Percentiles rank a stretch among this genome's conserved stretches.
Evolutionary conservation across 2,797 vertebrate species (phyloP).

Genomic region (Hypotaenidia philippensis): DNA sequence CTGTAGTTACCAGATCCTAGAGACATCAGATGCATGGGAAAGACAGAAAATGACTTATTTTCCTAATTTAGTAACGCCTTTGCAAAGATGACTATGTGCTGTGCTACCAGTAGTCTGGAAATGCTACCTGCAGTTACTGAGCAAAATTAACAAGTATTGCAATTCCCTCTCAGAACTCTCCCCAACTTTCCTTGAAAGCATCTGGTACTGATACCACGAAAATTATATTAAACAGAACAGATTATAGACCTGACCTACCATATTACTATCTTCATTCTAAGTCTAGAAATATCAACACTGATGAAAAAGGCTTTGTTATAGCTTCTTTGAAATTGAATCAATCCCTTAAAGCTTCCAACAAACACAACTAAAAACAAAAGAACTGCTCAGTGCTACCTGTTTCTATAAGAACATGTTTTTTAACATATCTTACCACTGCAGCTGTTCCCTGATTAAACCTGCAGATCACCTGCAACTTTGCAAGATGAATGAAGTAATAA

Average conservation of each 20-base stretch:
- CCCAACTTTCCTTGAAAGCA: neutral
- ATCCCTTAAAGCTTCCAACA: neutral
- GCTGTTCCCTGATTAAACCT: neutral
- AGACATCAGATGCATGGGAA: neutral
- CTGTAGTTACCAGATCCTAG: neutral
- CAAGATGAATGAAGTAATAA: neutral
- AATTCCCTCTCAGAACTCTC: neutral
- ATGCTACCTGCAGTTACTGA: neutral
- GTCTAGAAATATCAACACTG: neutral
- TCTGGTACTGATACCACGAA: neutral
- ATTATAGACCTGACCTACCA: neutral
- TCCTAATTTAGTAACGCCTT: neutral
- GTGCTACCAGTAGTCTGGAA: neutral
- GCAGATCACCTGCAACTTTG: neutral
- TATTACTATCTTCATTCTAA: neutral
- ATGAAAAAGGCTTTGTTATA: neutral
- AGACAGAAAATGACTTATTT: neutral
- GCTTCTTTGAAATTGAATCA: neutral
- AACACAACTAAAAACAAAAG: neutral
- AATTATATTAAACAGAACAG: neutral
- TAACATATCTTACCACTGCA: neutral
- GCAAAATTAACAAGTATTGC: neutral
- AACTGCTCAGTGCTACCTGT: neutral
- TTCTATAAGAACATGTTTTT: neutral
- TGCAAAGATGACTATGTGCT: neutral